phyloP scores from a whole-genome alignment of 2,113 vertebrate genomes.

The Alaudala cheleensis region DNA sequence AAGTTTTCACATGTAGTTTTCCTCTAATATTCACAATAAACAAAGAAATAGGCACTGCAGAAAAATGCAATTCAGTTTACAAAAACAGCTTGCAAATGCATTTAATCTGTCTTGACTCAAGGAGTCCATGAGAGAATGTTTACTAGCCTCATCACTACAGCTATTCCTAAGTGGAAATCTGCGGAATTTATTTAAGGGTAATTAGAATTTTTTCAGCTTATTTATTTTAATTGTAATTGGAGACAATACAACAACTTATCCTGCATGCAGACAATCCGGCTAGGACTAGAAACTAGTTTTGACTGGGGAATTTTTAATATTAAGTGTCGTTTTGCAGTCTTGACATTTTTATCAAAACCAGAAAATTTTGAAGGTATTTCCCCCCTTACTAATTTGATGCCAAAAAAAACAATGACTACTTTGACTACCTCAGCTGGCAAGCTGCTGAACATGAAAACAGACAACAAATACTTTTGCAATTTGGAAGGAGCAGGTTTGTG shows the following conservation, averaged over 20 bases:
- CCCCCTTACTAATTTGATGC: not conserved
- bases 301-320: not conserved
- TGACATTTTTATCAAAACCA: not conserved
- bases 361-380: not conserved
- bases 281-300: not conserved
- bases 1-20: not conserved
- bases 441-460: not conserved
- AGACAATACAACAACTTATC: not conserved
- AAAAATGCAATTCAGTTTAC: not conserved
- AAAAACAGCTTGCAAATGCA: not conserved
- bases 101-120: not conserved
- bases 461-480: not conserved
- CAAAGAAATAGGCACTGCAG: not conserved
- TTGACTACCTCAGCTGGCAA: not conserved
- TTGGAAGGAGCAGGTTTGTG: not conserved
- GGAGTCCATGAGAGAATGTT: not conserved
- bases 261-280: not conserved
- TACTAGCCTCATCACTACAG: not conserved
- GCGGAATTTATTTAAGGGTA: not conserved
- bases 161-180: not conserved
- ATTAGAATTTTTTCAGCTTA: not conserved
- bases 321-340: not conserved
- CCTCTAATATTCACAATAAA: not conserved
- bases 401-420: accelerated
- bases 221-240: not conserved